Percentiles rank a stretch among this genome's conserved stretches.
Evolutionary conservation across 2,113 vertebrate species (phyloP).

Genomic region (Dasyurus viverrinus): DNA sequence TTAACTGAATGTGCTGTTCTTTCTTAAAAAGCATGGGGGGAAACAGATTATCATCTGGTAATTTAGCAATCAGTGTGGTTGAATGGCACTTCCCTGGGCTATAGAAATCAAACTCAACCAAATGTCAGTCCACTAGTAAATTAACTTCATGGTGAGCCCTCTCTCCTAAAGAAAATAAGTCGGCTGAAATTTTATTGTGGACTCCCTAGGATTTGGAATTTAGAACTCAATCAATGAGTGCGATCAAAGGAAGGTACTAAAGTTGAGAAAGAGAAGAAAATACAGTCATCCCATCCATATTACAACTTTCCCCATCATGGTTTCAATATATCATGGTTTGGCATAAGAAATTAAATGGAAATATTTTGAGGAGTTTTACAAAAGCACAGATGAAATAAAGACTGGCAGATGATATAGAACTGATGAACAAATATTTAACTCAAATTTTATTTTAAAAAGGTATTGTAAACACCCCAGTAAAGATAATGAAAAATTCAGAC

Average conservation of each 20-base stretch:
- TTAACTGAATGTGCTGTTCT: background rate
- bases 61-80: background rate
- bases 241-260: background rate
- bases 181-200: background rate
- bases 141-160: background rate
- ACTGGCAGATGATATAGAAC: too few relatives aligned
- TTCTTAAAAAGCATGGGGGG: background rate
- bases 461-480: too few relatives aligned
- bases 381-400: too few relatives aligned
- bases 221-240: background rate
- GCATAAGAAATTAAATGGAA: too few relatives aligned
- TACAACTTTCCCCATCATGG: too few relatives aligned
- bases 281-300: background rate
- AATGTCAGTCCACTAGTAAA: background rate
- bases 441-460: too few relatives aligned
- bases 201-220: background rate
- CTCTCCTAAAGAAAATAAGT: background rate
- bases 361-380: too few relatives aligned
- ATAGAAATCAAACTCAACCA: background rate
- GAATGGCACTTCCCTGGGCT: background rate
- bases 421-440: too few relatives aligned
- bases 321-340: too few relatives aligned
- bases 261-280: background rate
- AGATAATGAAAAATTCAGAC: too few relatives aligned
- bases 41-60: constrained; percentile 3